Percentiles rank a stretch among this genome's conserved stretches.
phyloP scores from a whole-genome alignment of 2,797 vertebrate genomes.

The Poeciliopsis gracilis region DNA sequence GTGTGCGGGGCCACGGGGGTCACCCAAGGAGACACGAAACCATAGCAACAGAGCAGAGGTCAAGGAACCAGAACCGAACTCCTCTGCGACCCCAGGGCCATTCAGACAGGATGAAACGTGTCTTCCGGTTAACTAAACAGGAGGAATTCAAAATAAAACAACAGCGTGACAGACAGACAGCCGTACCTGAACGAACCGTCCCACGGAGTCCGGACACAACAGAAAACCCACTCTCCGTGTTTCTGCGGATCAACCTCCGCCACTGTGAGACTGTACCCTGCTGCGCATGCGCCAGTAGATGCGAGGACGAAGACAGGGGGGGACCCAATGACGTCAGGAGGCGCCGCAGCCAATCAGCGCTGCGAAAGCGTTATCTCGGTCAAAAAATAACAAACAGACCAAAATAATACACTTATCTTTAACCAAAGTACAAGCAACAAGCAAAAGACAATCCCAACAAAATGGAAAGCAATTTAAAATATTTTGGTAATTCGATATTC shows the following conservation, averaged over 20 bases:
- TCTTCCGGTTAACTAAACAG: not conserved
- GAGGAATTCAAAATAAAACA: not conserved
- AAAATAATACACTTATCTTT: not conserved
- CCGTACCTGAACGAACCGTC: constrained; percentile 41
- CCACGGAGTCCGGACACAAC: not conserved
- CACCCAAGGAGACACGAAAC: not conserved
- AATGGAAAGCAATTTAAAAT: not conserved
- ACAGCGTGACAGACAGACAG: not conserved
- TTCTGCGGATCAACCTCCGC: not conserved
- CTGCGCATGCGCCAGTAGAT: constrained; percentile 47
- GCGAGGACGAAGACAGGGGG: constrained; percentile 18
- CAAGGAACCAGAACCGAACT: not conserved
- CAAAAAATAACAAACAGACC: constrained; percentile 6
- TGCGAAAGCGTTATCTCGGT: not conserved
- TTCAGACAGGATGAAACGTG: constrained; percentile 2
- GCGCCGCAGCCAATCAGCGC: constrained; percentile 44
- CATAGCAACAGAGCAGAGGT: not conserved
- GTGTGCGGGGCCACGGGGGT: constrained; percentile 1
- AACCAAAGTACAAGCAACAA: not conserved
- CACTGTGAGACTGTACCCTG: not conserved
- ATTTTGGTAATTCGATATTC: not conserved
- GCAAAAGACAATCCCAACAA: not conserved
- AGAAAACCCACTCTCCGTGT: constrained; percentile 9
- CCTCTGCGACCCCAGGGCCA: not conserved
- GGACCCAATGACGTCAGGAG: constrained; percentile 54